phyloP scores from a whole-genome alignment of 2,797 vertebrate species.

The Liasis olivaceus region DNA sequence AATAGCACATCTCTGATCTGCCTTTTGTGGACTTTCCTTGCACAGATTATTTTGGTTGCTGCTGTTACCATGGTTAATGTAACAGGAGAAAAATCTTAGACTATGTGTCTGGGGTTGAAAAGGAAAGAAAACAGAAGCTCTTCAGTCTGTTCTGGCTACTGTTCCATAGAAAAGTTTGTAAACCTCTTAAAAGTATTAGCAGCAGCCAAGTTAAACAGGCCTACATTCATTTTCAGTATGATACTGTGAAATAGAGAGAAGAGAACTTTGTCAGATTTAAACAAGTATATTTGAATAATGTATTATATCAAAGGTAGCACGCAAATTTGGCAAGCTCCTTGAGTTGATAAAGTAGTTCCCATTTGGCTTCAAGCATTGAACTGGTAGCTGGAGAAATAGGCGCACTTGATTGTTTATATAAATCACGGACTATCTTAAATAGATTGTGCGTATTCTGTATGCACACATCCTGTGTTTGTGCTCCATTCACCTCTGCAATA shows the following conservation, averaged over 20 bases:
- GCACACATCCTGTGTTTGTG: neutral
- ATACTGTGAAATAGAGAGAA: constrained; percentile 41
- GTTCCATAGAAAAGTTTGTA: constrained; percentile 56
- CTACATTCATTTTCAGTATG: constrained; percentile 41
- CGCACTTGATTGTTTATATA: neutral
- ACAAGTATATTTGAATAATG: neutral
- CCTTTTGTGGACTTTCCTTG: neutral
- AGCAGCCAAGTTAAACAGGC: constrained; percentile 49
- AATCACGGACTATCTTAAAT: neutral
- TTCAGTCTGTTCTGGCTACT: constrained; percentile 57
- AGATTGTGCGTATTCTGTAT: neutral
- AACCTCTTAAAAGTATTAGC: constrained; percentile 54
- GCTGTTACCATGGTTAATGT: constrained; percentile 31
- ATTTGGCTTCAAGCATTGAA: neutral
- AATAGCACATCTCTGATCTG: neutral
- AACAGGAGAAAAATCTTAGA: constrained; percentile 25
- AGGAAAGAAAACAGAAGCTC: constrained; percentile 51
- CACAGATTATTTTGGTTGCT: constrained; percentile 2
- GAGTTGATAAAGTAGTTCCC: neutral
- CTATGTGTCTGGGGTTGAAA: constrained; percentile 32
- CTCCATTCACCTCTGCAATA: neutral
- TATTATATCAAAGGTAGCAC: neutral
- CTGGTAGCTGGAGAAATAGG: neutral
- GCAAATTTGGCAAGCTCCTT: constrained; percentile 18
- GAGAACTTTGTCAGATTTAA: constrained; percentile 18